A percentile compares a stretch with the other conserved stretches of the same genome.
These are phyloP conservation scores for Todiramphus chloris DNA, from an alignment of 2,113 vertebrate species.

Conservation along the genomic window DNA sequence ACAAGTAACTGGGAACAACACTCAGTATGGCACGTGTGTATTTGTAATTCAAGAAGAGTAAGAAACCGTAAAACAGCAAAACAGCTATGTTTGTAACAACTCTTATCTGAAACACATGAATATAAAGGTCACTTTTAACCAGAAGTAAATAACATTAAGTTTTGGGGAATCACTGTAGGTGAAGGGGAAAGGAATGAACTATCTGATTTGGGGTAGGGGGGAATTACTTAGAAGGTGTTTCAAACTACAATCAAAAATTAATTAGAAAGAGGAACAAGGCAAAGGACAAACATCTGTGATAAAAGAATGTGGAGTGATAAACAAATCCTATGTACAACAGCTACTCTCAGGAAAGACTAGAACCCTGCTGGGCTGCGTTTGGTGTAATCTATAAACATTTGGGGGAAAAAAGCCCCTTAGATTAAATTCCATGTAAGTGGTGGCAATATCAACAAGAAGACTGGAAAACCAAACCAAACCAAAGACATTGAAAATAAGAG, in stretches of 20 bases:
- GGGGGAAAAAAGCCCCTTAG: not conserved
- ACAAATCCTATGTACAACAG: conserved; percentile 44
- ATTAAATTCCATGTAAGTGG: not conserved
- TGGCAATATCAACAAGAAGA: not conserved
- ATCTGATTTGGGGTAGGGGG: conserved; percentile 28
- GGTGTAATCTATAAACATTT: not conserved
- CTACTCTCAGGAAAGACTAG: conserved; percentile 49
- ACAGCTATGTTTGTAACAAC: not conserved
- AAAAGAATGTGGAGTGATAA: conserved; percentile 53
- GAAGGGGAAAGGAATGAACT: not conserved
- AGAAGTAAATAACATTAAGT: not conserved
- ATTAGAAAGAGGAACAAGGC: conserved; percentile 75
- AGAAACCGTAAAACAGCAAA: not conserved
- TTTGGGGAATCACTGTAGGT: not conserved
- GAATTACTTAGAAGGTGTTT: conserved; percentile 68
- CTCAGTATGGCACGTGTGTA: not conserved
- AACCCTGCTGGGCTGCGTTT: conserved; percentile 55
- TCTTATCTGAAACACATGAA: not conserved
- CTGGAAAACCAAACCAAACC: not conserved
- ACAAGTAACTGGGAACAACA: not conserved
- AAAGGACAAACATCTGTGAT: conserved; percentile 77
- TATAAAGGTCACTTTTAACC: not conserved
- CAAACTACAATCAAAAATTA: conserved; percentile 75
- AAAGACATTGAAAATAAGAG: not conserved
- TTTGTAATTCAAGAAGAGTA: not conserved